These are phyloP conservation scores for Triplophysa dalaica DNA, from an alignment of 2,113 vertebrate species.

Conservation along the genomic window DNA sequence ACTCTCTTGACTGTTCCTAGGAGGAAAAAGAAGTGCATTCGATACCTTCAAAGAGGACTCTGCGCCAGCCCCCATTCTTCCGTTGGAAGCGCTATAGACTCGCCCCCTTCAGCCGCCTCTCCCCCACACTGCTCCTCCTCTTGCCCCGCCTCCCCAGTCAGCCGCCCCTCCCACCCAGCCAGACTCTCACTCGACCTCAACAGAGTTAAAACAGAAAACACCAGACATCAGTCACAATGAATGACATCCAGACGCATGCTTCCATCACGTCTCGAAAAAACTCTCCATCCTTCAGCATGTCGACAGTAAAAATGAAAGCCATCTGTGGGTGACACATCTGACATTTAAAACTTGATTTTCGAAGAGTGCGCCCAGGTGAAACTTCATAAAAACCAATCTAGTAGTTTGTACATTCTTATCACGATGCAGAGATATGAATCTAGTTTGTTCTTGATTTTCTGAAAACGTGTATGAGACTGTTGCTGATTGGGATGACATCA, in stretches of 20 bases:
- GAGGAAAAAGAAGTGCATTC: conserved; percentile 99
- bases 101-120: conserved; percentile 78
- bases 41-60: conserved; percentile 96
- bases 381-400: no score
- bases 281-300: no score
- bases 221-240: background rate
- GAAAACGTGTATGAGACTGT: background rate
- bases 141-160: conserved; percentile 56
- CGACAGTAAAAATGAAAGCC: no score
- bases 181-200: conserved; percentile 71
- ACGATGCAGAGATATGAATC: no score
- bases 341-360: no score
- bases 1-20: conserved; percentile 96
- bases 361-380: no score
- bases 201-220: conserved; percentile 58
- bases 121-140: conserved; percentile 71
- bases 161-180: conserved; percentile 64
- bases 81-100: conserved; percentile 98
- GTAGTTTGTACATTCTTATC: no score
- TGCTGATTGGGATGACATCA: background rate
- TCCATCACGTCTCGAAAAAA: background rate
- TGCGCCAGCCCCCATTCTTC: conserved; percentile 96
- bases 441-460: background rate
- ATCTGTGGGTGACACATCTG: no score
- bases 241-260: background rate